Evolutionary conservation across 2,888 invertebrate species (phyloP), one percentile per base, ranked within the genome.

Genomic region (Pogonocherus hispidulus): DNA sequence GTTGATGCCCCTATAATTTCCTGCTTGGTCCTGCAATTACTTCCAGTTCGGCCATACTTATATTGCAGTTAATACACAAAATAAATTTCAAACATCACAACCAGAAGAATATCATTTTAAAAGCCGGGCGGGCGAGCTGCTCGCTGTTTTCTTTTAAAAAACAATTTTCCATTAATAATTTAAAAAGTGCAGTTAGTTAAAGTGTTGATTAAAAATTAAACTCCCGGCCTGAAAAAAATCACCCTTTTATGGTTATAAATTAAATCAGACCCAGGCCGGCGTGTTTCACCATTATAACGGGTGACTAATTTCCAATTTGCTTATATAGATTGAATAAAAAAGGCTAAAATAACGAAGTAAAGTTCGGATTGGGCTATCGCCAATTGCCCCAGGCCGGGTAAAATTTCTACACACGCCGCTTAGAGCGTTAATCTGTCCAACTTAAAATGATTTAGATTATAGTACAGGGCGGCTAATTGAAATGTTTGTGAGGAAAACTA

Each of bases 291-390:
- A 73, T 76, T 76, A 77, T 77, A 76, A 78, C 76, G 75, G 77
- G 71, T 78, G 77, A 78, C 76, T 79, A 78, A 79, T 77, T 78
- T 76, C 66, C 77, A 77, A 77, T 77, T 79, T 77, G 78, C 78
- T 79, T 76, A 78, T 76, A 77, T 77, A 76, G 76, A 79, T 75
- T 74, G 73, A 47, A 69, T 67, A 67, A 73, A 75, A 79, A 79
- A 66, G 74, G 71, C 71, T 66, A 74, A 75, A 74, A 76, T 76
- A 76, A 75, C 71, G 62, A 67, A 74, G 72, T 75, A 76, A 75
- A 73, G 74, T 72, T 69, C 69, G 62, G 32, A 44, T 41, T 19
- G 18, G 6, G 16, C 59, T 6, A 47, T 67, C 57, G 64, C 32
- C 56, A 70, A 66, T 57, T 70, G 62, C 66, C 67, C 71, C 60